phyloP scores from a whole-genome alignment of 2,113 vertebrate genomes.

The Notarius lentiginosus region DNA sequence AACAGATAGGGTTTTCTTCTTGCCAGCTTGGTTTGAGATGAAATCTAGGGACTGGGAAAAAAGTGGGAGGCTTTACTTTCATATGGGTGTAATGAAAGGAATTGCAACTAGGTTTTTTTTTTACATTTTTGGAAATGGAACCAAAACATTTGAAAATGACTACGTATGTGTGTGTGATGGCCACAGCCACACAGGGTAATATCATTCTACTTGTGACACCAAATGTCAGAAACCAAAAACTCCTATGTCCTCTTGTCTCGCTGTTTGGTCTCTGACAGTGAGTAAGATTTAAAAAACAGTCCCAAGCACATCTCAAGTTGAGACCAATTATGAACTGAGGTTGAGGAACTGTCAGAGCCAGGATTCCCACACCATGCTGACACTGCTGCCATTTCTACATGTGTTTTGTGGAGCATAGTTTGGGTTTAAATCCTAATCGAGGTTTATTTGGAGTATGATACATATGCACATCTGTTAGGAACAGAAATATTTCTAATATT shows the following conservation, averaged over 20 bases:
- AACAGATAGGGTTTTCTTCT: background rate
- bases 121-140: too few species aligned
- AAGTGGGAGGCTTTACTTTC: background rate
- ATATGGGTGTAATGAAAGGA: too few species aligned
- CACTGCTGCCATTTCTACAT: background rate
- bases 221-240: background rate
- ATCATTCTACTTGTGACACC: too few species aligned
- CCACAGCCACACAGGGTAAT: too few species aligned
- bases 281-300: background rate
- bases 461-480: background rate
- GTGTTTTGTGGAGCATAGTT: background rate
- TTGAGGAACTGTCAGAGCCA: too few species aligned
- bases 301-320: background rate
- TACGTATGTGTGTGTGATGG: too few species aligned
- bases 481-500: background rate
- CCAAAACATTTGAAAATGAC: too few species aligned
- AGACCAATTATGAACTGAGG: background rate
- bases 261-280: background rate
- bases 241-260: too few species aligned
- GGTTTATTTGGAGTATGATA: background rate
- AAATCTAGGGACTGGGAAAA: background rate
- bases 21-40: background rate
- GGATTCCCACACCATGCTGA: too few species aligned
- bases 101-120: background rate
- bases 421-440: background rate